Conservation (phyloP, 2,888 invertebrate genomes). For the Drosophila recens region DNA sequence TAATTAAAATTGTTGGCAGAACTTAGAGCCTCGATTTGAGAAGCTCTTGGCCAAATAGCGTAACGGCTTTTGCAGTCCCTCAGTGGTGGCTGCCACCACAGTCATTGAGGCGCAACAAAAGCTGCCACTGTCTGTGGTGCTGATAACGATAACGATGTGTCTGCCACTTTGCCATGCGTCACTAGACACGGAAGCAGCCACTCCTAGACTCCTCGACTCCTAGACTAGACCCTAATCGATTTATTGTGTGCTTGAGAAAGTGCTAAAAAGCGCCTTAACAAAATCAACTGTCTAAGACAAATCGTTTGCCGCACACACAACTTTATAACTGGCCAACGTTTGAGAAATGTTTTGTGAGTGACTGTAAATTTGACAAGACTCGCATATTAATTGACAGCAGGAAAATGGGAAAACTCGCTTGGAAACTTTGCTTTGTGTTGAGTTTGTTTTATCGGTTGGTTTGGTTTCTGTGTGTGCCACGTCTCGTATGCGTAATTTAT, state of each 20-base stretch:
- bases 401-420: not conserved
- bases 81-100: conserved; percentile 33
- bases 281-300: conserved; percentile 42
- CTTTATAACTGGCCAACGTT: conserved; percentile 33
- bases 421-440: not conserved
- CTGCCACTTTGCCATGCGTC: conserved; percentile 60
- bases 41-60: not conserved
- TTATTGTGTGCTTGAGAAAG: conserved; percentile 63
- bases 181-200: conserved; percentile 40
- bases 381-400: conserved; percentile 62
- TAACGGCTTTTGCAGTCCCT: conserved; percentile 30
- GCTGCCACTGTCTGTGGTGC: conserved; percentile 33
- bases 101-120: conserved; percentile 35
- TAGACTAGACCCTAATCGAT: conserved; percentile 60
- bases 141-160: conserved; percentile 73
- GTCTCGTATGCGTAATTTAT: conserved; percentile 65
- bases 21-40: not conserved
- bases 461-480: conserved; percentile 9
- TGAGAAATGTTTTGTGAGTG: conserved; percentile 28
- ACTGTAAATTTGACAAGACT: conserved; percentile 38
- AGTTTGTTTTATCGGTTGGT: conserved; percentile 7
- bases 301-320: conserved; percentile 19
- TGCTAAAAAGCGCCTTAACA: conserved; percentile 45
- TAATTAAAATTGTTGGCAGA: conserved; percentile 63
- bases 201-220: conserved; percentile 1